phyloP scores from a whole-genome alignment of 2,888 invertebrate species.

The Sinhomidia bicolor region DNA sequence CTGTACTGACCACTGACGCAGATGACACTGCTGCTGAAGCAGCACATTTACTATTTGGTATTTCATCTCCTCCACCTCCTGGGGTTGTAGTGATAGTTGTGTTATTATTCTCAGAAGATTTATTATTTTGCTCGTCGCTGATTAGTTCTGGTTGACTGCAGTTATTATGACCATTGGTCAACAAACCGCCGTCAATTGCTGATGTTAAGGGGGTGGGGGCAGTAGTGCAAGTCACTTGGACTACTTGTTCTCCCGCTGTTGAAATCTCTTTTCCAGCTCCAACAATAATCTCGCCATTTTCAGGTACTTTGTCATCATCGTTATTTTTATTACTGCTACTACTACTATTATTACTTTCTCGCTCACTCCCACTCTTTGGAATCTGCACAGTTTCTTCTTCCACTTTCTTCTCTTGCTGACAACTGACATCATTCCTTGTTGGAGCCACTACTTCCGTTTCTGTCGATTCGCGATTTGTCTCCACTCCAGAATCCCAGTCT shows the following conservation, averaged over 20 bases:
- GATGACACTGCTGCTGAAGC: not conserved
- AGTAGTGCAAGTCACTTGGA: too few species aligned
- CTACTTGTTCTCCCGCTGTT: not conserved
- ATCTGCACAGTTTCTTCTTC: conserved; percentile 14
- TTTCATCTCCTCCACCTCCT: conserved; percentile 19
- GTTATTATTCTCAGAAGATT: conserved; percentile 49
- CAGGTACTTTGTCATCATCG: conserved; percentile 65
- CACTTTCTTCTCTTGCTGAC: conserved; percentile 27
- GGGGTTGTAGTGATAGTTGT: conserved; percentile 16
- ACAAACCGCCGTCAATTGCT: not conserved
- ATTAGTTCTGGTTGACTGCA: conserved; percentile 7
- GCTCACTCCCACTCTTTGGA: not conserved
- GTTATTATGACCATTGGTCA: conserved; percentile 55
- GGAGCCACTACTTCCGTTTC: conserved; percentile 75
- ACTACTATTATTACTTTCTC: not conserved
- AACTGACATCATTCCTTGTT: conserved; percentile 46
- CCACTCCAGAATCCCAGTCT: conserved; percentile 67
- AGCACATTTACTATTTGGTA: conserved; percentile 56
- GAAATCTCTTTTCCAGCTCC: not conserved
- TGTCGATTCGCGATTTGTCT: conserved; percentile 76
- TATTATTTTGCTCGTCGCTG: not conserved
- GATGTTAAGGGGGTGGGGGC: not conserved
- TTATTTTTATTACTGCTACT: conserved; percentile 44
- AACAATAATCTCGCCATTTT: conserved; percentile 48
- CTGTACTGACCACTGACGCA: conserved; percentile 8